phyloP scores from a whole-genome alignment of 2,113 vertebrate species.

The Furnarius figulus region DNA sequence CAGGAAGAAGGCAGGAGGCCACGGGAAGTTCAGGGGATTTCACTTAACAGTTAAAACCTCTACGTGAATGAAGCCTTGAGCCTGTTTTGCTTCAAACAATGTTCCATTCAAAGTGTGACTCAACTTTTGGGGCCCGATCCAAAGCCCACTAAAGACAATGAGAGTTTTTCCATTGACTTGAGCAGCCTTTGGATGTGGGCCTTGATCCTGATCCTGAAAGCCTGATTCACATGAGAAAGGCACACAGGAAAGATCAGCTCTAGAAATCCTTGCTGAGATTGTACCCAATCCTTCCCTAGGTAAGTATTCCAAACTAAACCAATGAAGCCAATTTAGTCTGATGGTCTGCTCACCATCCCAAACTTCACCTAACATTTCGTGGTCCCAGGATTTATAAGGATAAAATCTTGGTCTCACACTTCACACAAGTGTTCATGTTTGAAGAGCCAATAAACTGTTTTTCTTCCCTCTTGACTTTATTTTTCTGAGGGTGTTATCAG shows the following conservation, averaged over 20 bases:
- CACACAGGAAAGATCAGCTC: not conserved
- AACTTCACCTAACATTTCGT: not conserved
- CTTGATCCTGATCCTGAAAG: conserved; percentile 19
- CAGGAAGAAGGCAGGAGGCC: not conserved
- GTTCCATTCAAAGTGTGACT: conserved; percentile 52
- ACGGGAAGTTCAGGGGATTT: not conserved
- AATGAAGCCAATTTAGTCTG: not conserved
- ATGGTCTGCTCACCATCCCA: not conserved
- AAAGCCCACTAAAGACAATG: conserved; percentile 50
- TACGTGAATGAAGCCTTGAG: not conserved
- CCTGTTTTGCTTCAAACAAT: conserved; percentile 52
- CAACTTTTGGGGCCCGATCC: conserved; percentile 27
- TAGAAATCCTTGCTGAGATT: not conserved
- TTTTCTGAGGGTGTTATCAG: not conserved
- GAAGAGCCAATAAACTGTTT: not conserved
- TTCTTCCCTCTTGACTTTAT: not conserved
- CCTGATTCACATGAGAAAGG: not conserved
- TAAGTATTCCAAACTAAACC: not conserved
- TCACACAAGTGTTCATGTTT: not conserved
- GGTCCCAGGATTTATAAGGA: not conserved
- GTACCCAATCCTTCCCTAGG: not conserved
- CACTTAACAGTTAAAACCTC: conserved; percentile 23
- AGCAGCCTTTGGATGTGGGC: conserved; percentile 35
- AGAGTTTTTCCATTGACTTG: conserved; percentile 48
- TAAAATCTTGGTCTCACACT: not conserved